phyloP scores from a whole-genome alignment of 2,113 vertebrate genomes.

The Plecturocebus donacophilus region DNA sequence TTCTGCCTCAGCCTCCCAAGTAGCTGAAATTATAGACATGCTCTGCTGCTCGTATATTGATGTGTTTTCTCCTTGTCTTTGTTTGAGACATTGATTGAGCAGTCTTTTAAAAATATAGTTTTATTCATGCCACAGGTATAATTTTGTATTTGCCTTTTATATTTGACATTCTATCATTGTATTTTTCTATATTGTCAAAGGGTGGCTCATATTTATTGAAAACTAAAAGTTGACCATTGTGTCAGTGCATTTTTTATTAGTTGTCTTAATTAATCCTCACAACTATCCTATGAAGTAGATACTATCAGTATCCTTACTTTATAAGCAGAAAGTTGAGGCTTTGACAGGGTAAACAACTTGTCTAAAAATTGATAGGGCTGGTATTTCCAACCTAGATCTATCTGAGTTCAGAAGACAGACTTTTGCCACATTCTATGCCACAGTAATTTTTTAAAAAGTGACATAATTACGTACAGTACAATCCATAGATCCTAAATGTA shows the following conservation, averaged over 20 bases:
- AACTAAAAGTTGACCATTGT: background rate
- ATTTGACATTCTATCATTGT: background rate
- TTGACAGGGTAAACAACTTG: background rate
- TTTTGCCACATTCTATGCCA: background rate
- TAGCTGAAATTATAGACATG: background rate
- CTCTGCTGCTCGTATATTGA: background rate
- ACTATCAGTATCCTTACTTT: background rate
- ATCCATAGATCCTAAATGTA: background rate
- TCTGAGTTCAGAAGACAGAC: background rate
- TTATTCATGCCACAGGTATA: background rate
- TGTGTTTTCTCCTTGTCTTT: background rate
- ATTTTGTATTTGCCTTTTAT: background rate
- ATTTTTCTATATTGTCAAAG: background rate
- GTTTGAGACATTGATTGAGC: background rate
- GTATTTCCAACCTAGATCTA: background rate
- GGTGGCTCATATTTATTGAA: background rate
- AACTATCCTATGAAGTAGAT: background rate
- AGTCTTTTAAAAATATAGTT: background rate
- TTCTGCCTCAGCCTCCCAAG: background rate
- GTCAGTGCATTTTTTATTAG: background rate
- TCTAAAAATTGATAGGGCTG: background rate
- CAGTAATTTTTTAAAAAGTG: background rate
- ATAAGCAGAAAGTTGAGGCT: background rate
- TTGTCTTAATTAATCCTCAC: constrained; percentile 21
- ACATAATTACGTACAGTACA: background rate